These are phyloP conservation scores for Platerodrilus igneus DNA, from an alignment of 2,888 invertebrate species.

Conservation along the genomic window DNA sequence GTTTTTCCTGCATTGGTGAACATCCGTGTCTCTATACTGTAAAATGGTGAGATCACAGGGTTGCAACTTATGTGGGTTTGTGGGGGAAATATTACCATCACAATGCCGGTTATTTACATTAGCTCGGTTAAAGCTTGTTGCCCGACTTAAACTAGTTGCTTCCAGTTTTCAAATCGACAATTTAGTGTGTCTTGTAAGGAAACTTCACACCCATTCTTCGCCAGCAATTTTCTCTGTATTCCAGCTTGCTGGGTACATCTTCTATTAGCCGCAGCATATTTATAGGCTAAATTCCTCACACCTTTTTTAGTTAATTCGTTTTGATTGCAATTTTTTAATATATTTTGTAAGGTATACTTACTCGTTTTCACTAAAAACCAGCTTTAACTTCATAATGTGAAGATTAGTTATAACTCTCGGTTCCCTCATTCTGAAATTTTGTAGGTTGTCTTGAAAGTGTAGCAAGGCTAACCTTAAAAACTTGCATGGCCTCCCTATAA, in stretches of 20 bases:
- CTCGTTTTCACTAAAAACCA: too few species aligned
- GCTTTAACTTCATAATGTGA: too few species aligned
- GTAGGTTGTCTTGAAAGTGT: too few species aligned
- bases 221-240: not conserved
- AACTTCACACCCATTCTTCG: constrained; percentile 6
- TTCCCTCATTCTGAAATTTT: too few species aligned
- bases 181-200: constrained; percentile 7
- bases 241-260: not conserved
- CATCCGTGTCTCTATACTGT: constrained; percentile 6
- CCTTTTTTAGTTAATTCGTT: constrained; percentile 3
- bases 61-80: constrained; percentile 5
- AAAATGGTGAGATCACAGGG: not conserved
- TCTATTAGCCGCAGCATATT: not conserved
- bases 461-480: too few species aligned
- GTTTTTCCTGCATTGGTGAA: constrained; percentile 5
- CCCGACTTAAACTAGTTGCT: constrained; percentile 4
- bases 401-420: too few species aligned
- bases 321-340: too few species aligned
- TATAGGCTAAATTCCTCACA: not conserved
- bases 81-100: constrained; percentile 4
- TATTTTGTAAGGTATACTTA: too few species aligned
- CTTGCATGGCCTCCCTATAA: too few species aligned
- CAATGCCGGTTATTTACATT: constrained; percentile 12
- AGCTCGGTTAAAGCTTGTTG: constrained; percentile 23
- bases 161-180: constrained; percentile 17